Conservation (phyloP, 1,140 invertebrate genomes). For the Diploscapter pachys region DNA sequence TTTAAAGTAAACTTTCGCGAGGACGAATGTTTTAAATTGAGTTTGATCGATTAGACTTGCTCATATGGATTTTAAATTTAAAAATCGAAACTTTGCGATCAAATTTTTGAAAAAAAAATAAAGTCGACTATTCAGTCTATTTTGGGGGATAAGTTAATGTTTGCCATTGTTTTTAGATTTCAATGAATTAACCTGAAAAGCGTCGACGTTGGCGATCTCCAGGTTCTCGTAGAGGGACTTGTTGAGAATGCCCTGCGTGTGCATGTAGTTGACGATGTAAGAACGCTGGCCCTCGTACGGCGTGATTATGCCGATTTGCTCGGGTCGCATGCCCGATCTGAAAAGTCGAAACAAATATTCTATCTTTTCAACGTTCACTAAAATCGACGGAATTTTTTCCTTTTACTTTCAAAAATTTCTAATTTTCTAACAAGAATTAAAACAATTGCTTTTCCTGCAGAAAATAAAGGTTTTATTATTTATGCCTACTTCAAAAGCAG, state of each 20-base stretch:
- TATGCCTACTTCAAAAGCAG: conserved; percentile 26
- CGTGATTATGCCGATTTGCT: conserved; percentile 99
- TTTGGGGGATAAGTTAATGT: too few species aligned
- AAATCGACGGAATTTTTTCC: too few species aligned
- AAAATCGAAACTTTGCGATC: too few species aligned
- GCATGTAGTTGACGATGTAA: conserved; percentile 93
- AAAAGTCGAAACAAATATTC: conserved; percentile 77
- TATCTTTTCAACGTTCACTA: conserved; percentile 91
- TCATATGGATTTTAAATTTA: too few species aligned
- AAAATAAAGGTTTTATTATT: background rate
- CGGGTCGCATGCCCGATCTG: conserved; percentile 85
- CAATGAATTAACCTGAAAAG: conserved; percentile 68
- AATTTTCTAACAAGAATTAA: too few species aligned
- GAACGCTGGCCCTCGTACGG: conserved; percentile 97
- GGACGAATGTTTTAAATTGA: too few species aligned
- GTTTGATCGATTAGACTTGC: too few species aligned
- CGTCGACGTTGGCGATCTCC: conserved; percentile 98
- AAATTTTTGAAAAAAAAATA: too few species aligned
- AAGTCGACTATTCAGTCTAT: too few species aligned
- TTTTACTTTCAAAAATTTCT: too few species aligned
- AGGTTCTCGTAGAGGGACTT: conserved; percentile 96
- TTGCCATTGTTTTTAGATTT: background rate
- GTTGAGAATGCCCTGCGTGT: conserved; percentile 93
- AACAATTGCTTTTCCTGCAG: background rate
- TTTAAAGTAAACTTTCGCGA: too few species aligned